Evolutionary conservation across 2,797 vertebrate species (phyloP), one percentile per base, ranked within the genome.

Genomic region (Leptodactylus fallax): DNA sequence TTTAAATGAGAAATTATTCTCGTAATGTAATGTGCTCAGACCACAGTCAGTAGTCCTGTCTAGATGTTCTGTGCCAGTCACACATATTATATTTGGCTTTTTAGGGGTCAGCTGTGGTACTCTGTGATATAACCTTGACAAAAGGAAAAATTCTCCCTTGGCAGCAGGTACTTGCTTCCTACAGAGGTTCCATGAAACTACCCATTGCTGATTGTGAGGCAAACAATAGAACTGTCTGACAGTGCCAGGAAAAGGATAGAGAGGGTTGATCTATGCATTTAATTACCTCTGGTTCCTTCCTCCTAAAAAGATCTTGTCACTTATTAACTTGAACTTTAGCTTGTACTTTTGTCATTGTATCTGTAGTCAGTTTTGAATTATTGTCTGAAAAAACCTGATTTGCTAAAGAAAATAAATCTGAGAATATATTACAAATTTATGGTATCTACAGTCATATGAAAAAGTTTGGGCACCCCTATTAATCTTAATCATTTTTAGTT

Each of bases 321-420:
- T 82, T 81, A 87, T 81, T 87, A 87, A 76, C 69, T 58, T 81
- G 78, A 81, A 87, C 78, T 87, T 74, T 82, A 60, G 16, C 21
- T 25, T n/a, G 45, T 13, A 53, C n/a, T 27, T 81, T 76, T 77
- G 49, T 65, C 19, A 36, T 63, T 81, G n/a, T 82, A 23, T 19
- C 55, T 58, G 79, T 21, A 86, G 79, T 53, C 36, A 21, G 25
- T 77, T 55, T 74, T 60, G 65, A 87, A 25, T 53, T 72, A 69
- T 51, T 63, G 53, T 55, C 25, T 49, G 5, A 51, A 61, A 27
- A 55, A 82, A 47, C 67, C 63, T 53, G 12, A 58, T 56, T 76
- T 72, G 16, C 23, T 56, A 36, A 49, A 81, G 51, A 2, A 60
- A 72, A 53, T 47, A 58, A 84, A 84, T 71, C 60, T 21, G 27